Conservation (phyloP, 2,888 invertebrate genomes). For the Polydesmus complanatus region DNA sequence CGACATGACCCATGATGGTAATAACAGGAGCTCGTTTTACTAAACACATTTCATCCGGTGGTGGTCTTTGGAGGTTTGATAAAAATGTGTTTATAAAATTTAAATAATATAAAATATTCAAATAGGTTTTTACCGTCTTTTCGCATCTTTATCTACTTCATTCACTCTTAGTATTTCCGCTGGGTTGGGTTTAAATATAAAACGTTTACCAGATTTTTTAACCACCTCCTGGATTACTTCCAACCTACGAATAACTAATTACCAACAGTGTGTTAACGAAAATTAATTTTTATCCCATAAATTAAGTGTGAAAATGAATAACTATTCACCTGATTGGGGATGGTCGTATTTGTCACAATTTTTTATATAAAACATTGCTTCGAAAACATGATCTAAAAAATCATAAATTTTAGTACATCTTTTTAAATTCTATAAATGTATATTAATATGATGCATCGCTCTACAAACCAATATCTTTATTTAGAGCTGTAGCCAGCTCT, state of each 20-base stretch:
- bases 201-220: constrained; percentile 51
- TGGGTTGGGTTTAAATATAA: constrained; percentile 43
- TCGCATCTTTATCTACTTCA: constrained; percentile 30
- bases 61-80: constrained; percentile 43
- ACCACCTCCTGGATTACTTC: constrained; percentile 52
- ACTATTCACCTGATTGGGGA: constrained; percentile 35
- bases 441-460: constrained; percentile 1
- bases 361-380: constrained; percentile 50
- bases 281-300: too few relatives aligned
- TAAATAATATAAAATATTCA: constrained; percentile 2
- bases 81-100: too few relatives aligned
- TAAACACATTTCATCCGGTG: constrained; percentile 48
- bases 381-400: constrained; percentile 48
- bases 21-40: constrained; percentile 78
- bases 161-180: constrained; percentile 30
- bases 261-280: too few relatives aligned
- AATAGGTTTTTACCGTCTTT: constrained; percentile 29
- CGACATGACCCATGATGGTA: constrained; percentile 98
- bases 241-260: constrained; percentile 47
- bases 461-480: constrained; percentile 48
- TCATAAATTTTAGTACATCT: neutral
- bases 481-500: constrained; percentile 52
- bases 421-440: neutral
- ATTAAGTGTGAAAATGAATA: too few relatives aligned
- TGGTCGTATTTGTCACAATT: constrained; percentile 43